phyloP scores from a whole-genome alignment of 1,140 invertebrate species.

The Bombus vancouverensis region DNA sequence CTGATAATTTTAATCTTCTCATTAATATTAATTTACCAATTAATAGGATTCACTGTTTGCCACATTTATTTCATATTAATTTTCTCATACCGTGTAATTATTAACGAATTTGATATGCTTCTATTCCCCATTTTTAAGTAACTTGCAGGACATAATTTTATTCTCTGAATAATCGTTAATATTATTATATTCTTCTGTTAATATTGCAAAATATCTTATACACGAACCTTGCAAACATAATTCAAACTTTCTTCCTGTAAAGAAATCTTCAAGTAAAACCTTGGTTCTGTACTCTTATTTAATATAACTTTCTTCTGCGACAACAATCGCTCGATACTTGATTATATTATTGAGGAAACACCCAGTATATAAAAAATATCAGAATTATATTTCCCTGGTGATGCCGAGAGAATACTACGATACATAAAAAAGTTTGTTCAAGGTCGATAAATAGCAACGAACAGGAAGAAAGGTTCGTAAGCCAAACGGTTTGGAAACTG shows the following conservation, averaged over 20 bases:
- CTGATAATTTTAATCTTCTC: too few relatives aligned
- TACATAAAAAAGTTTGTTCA: not conserved
- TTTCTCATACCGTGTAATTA: too few relatives aligned
- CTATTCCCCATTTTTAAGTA: too few relatives aligned
- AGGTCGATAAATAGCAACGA: not conserved
- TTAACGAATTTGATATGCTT: too few relatives aligned
- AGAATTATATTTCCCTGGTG: not conserved
- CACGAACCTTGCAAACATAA: not conserved
- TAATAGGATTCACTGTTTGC: too few relatives aligned
- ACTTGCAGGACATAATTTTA: too few relatives aligned
- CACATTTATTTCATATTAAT: too few relatives aligned
- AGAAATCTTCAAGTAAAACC: too few relatives aligned
- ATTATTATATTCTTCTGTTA: not conserved
- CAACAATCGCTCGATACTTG: not conserved
- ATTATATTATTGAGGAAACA: not conserved
- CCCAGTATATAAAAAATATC: not conserved
- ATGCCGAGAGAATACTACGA: not conserved
- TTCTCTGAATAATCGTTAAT: too few relatives aligned
- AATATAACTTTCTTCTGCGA: not conserved
- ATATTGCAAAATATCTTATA: not conserved
- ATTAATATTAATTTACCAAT: too few relatives aligned
- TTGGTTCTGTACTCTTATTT: not conserved
- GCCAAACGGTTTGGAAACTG: not conserved
- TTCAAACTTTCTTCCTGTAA: not conserved
- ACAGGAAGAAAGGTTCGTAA: not conserved